Evolutionary conservation across 2,113 vertebrate genomes (phyloP), one percentile per base, ranked within the genome.

Genomic region (Galeopterus variegatus): DNA sequence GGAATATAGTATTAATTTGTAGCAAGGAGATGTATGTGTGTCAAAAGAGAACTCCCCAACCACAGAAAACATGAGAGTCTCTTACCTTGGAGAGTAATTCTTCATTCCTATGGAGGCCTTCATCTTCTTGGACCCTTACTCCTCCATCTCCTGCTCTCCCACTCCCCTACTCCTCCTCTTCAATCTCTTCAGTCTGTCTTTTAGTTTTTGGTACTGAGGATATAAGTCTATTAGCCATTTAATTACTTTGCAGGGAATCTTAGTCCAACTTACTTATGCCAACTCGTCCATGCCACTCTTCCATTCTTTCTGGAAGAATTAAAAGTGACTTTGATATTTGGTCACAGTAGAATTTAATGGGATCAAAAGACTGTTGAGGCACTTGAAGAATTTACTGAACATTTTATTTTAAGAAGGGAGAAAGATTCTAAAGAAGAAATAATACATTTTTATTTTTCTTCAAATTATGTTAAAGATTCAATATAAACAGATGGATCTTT

Each of bases 271-370:
- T 86, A 69, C 65, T 96, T 64, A 93, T 11, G 26, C 11, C 41
- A 92, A 17, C 41, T 41, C 41, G 41, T 41, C 41, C 23, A 79
- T 88, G 86, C 75, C 56, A 86, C 1, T 77, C 21, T 92, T 91
- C 4, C 3, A 65, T 73, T 96, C 56, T 76, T 90, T 4, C 36
- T 54, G 31, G 70, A 92, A 91, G 58, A 81, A 90, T 67, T 79
- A 19, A 72, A 86, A 23, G 17, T 93, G 64, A 89, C 45, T 96
- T 95, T 94, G 62, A 75, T 91, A 94, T 95, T 80, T 95, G 75
- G 26, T 73, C 62, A 79, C n/a, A 52, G 21, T 79, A 72, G 62
- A 72, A 85, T 89, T 23, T 93, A 60, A 72, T 93, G 45, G 67
- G 45, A 70, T 94, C n/a, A 79, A 75, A 80, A 41, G 18, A 79